A percentile compares a stretch with the other conserved stretches of the same genome.
phyloP scores from a whole-genome alignment of 2,888 invertebrate species.

The Lasioglossum pauxillum region DNA sequence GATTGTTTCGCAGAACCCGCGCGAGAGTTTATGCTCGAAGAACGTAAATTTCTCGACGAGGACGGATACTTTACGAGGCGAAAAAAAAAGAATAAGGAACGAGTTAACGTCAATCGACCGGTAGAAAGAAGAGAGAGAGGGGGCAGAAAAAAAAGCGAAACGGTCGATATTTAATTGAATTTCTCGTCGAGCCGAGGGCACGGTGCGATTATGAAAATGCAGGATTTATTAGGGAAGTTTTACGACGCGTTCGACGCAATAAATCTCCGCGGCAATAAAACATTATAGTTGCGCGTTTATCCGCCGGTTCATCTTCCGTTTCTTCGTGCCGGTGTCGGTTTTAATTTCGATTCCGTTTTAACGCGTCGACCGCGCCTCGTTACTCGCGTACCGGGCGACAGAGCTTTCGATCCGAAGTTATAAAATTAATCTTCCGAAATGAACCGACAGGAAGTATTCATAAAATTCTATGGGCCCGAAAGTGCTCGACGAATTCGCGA shows the following conservation, averaged over 20 bases:
- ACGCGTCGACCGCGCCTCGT: constrained; percentile 14
- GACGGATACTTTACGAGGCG: constrained; percentile 7
- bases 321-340: background rate
- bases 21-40: constrained; percentile 1
- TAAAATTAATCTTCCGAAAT: constrained; percentile 22
- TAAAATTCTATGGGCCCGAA: constrained; percentile 1
- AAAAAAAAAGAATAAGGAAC: constrained; percentile 3
- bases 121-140: background rate
- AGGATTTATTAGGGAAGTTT: constrained; percentile 40
- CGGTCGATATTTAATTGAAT: constrained; percentile 36
- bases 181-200: constrained; percentile 13
- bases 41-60: background rate
- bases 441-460: background rate
- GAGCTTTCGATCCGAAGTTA: constrained; percentile 13
- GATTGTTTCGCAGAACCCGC: background rate
- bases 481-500: background rate
- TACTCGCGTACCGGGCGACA: background rate
- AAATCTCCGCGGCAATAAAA: constrained; percentile 42
- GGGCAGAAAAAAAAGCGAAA: background rate
- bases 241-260: constrained; percentile 33
- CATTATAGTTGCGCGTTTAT: constrained; percentile 39
- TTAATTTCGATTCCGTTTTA: constrained; percentile 25
- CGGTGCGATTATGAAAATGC: constrained; percentile 35
- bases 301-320: constrained; percentile 8
- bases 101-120: constrained; percentile 12